Base-by-base conservation (phyloP, 1,140 invertebrate species). In the Andrena cerasifolii region DNA sequence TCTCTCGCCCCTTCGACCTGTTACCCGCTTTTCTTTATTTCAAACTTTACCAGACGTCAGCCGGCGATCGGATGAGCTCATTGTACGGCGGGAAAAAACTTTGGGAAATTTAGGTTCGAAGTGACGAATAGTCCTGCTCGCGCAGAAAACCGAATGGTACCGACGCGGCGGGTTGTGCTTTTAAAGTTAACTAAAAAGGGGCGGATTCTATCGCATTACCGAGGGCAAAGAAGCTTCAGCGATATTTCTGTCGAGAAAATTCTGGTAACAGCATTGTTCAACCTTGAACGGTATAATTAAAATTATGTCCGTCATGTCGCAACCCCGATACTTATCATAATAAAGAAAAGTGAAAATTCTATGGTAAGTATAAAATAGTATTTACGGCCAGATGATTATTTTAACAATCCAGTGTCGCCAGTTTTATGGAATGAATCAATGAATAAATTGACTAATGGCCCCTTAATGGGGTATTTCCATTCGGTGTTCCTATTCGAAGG, bases 11-110 rank as follows among this genome's bases (percentile, higher is more conserved):
- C 53, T 78, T 65, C 54, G 18, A 36, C 43, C 58, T 68, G 54
- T 74, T 66, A 68, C 71, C 73, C 53, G 65, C 67, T 83, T 79
- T n/a, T 84, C 78, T 81, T 80, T 84, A 84, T 81, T 85, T 73
- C 79, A 78, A 84, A 78, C 83, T 84, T 85, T 56, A 47, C 82
- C 74, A 78, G 83, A 85, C 79, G 73, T 78, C 81, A 79, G 59
- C 53, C 77, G 65, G 58, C 73, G 72, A 54, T 72, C 62, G 70
- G 78, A 85, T 73, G 83, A 82, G 79, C 82, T 85, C 83, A 84
- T 84, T 81, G 82, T 79, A 78, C 71, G 53, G 59, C 28, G 51
- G 49, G 26, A 74, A 76, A 85, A 84, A 85, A 82, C 63, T 75
- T 75, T 28, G 56, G 54, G 65, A 62, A 80, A 85, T 85, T 84